Base-by-base conservation (phyloP, 2,113 vertebrate species). In the Sinosuthora webbiana region DNA sequence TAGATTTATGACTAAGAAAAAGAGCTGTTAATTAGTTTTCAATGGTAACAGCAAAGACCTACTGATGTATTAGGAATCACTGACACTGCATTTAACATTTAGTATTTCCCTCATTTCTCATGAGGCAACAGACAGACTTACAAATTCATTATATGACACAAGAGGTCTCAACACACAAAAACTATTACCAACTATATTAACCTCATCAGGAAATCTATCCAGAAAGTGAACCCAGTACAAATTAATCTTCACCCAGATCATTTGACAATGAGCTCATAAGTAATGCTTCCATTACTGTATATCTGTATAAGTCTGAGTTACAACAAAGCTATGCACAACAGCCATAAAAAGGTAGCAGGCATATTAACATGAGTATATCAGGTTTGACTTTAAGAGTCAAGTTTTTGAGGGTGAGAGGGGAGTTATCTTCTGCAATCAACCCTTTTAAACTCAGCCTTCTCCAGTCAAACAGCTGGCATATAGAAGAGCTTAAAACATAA, bases 1-100 rank as follows among this genome's bases (percentile, higher is more conserved):
- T 1, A 75, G 64, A 90, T 71, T 86, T 88, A 81, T 42, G 60
- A 83, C 44, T 74, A 83, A 69, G 73, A 53, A 17, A 50, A 86
- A 73, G 33, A 80, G 2, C 55, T 70, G 88, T 65, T 83, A 87
- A 91, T 82, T 69, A 73, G 55, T 83, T 95, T 88, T 95, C 55
- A 93, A 39, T 47, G 24, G 45, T 52, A 93, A 82, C 22, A 76
- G 47, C 55, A 76, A 73, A 77, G 45, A 85, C 53, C 31, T 93
- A 89, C 60, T 14, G 18, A 74, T 55, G 60, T 56, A n/a, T 73
- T 49, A 59, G 68, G 50, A 95, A 60, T 55, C 41, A 67, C 35
- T 65, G 65, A 35, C 24, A 18, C 11, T 9, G 9, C 60, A 68
- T 42, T 89, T 85, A 86, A 75, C 42, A 50, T n/a, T 47, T 11